These are phyloP conservation scores for Hippocampus abdominalis DNA, from an alignment of 2,113 vertebrate genomes.

Conservation along the genomic window DNA sequence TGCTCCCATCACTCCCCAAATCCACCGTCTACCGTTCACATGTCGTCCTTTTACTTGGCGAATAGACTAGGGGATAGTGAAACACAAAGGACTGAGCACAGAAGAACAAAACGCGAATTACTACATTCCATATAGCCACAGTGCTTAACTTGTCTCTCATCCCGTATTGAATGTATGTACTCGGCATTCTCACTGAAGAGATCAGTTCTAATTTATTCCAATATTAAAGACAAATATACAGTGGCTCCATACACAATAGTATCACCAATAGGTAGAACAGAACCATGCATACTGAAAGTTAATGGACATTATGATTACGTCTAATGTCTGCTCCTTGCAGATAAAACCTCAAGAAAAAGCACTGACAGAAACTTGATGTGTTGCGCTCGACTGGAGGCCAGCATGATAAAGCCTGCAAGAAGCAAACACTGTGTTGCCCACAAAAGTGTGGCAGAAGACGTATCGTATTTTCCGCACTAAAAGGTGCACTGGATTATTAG, in stretches of 20 bases:
- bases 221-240: not conserved
- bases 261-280: no score
- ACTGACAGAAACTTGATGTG: no score
- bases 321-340: no score
- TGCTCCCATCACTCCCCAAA: not conserved
- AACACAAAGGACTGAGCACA: slow-evolving; percentile 30
- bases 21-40: slow-evolving; percentile 29
- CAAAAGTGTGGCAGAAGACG: not conserved
- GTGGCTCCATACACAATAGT: not conserved
- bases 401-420: not conserved
- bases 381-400: no score
- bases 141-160: not conserved
- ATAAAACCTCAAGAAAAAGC: no score
- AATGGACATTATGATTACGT: no score
- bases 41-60: slow-evolving; percentile 37
- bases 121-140: not conserved
- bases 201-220: no score
- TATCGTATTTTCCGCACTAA: not conserved
- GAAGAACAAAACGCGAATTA: slow-evolving; percentile 6
- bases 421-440: not conserved
- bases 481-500: no score
- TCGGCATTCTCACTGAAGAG: not conserved
- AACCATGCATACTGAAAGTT: no score
- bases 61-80: slow-evolving; percentile 27
- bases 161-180: not conserved